Conservation (phyloP, 2,888 invertebrate species). For the Conus canariensis region DNA sequence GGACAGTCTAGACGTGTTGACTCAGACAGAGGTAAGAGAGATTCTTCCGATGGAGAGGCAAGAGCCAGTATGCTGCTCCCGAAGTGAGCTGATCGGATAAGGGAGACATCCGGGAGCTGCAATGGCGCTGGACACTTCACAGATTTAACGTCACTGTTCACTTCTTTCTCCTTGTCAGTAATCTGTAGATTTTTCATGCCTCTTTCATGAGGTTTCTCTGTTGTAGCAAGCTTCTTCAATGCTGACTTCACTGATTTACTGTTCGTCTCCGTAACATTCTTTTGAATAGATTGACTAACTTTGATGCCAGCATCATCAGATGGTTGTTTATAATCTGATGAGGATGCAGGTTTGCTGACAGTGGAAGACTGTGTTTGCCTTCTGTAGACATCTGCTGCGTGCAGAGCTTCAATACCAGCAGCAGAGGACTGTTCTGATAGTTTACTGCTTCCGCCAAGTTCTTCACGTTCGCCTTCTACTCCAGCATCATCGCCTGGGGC, state of each 20-base stretch:
- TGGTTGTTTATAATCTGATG: not conserved
- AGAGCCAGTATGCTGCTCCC: not conserved
- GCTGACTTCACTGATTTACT: no score
- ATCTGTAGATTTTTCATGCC: not conserved
- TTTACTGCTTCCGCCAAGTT: not conserved
- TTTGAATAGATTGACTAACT: not conserved
- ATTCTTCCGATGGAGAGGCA: slow-evolving; percentile 50
- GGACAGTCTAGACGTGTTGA: slow-evolving; percentile 66
- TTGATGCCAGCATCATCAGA: not conserved
- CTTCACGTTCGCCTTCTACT: no score
- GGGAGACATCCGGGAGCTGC: not conserved
- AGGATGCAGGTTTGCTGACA: not conserved
- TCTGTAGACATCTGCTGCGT: not conserved
- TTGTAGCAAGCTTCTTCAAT: not conserved
- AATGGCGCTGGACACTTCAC: not conserved
- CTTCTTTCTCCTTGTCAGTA: not conserved
- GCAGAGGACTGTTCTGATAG: not conserved
- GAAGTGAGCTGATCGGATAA: slow-evolving; percentile 19
- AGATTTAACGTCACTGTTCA: not conserved
- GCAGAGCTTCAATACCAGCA: not conserved
- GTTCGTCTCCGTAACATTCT: not conserved
- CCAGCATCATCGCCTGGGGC: not conserved
- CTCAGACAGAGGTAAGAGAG: slow-evolving; percentile 63
- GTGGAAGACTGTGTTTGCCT: not conserved
- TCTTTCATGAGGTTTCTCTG: not conserved